A percentile compares a stretch with the other conserved stretches of the same genome.
Evolutionary conservation across 1,140 invertebrate genomes (phyloP).

Genomic region (Araneus ventricosus): DNA sequence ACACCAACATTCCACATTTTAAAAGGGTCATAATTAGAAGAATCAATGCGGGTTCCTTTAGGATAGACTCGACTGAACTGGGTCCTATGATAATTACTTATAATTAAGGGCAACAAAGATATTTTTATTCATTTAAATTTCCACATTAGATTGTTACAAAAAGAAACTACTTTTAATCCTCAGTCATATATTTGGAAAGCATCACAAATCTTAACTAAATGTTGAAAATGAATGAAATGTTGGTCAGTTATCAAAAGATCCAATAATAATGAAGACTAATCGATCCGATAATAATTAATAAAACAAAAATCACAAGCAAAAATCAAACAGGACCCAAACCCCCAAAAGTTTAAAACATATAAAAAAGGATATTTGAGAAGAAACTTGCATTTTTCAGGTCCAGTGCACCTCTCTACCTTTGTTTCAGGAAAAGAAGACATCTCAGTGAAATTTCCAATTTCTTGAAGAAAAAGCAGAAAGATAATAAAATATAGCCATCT

Average conservation of each 20-base stretch:
- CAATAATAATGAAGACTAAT: too few relatives aligned
- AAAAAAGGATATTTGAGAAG: conserved; percentile 90
- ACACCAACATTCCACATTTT: conserved; percentile 97
- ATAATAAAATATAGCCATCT: too few relatives aligned
- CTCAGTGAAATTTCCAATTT: conserved; percentile 87
- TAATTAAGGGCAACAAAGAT: conserved; percentile 30
- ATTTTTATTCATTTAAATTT: too few relatives aligned
- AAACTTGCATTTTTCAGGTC: conserved; percentile 87
- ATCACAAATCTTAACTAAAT: too few relatives aligned
- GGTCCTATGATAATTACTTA: conserved; percentile 80
- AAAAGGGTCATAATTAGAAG: conserved; percentile 97
- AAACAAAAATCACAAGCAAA: neutral
- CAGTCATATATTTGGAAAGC: too few relatives aligned
- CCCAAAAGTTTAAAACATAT: neutral
- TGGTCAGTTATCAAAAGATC: too few relatives aligned
- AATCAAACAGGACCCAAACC: neutral
- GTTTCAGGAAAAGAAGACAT: conserved; percentile 98
- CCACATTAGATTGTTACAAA: too few relatives aligned
- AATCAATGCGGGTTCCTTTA: conserved; percentile 95
- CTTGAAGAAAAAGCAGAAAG: conserved; percentile 17
- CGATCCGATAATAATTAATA: neutral
- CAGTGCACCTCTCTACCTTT: conserved; percentile 94
- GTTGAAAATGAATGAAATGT: too few relatives aligned
- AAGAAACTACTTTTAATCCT: too few relatives aligned
- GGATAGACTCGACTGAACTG: conserved; percentile 95